Evolutionary conservation across 2,113 vertebrate genomes (phyloP), one percentile per base, ranked within the genome.

Genomic region (Mystacornis crossleyi): DNA sequence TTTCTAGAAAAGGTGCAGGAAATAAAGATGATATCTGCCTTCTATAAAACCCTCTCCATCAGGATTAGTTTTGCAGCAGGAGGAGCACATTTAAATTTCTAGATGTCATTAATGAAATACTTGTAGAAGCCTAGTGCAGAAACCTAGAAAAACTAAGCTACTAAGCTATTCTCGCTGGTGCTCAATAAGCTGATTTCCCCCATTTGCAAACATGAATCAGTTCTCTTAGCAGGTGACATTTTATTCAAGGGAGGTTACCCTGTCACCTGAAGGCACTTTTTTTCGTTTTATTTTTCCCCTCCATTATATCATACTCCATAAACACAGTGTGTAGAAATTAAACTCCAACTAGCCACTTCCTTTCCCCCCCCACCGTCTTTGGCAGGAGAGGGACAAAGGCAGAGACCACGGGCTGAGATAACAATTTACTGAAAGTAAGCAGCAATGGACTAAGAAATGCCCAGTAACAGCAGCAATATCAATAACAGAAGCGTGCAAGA

Each of bases 231-330:
- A 75, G 51, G 60, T 14, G 29, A 61, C 5, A 14, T 82, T 95
- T 90, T 92, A 40, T 72, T 88, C 38, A 71, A 71, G 29, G 43
- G 14, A 75, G 20, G 12, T 74, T 62, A 38, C 21, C 2, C 8
- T 71, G 6, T 66, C 80, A 72, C 10, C 18, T 61, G 43, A 38
- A 84, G 20, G 12, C 1, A 0, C 12, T 42, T 58, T 20, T 57
- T 48, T 38, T 9, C 20, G 12, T 21, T n/a, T 25, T 11, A 2
- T 24, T 51, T n/a, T 29, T 0, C n/a, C 10, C 1, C 11, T 31
- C 6, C 7, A 33, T 8, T 31, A 2, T 64, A 10, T 82, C 62
- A 38, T 31, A 36, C 3, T 42, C 15, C 10, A 17, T 20, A 20
- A 31, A 18, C 6, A 33, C 6, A 38, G 13, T 2, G 0, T 29